Evolutionary conservation across 2,888 invertebrate species (phyloP), one percentile per base, ranked within the genome.

Genomic region (Pseudolycoriella hygida): DNA sequence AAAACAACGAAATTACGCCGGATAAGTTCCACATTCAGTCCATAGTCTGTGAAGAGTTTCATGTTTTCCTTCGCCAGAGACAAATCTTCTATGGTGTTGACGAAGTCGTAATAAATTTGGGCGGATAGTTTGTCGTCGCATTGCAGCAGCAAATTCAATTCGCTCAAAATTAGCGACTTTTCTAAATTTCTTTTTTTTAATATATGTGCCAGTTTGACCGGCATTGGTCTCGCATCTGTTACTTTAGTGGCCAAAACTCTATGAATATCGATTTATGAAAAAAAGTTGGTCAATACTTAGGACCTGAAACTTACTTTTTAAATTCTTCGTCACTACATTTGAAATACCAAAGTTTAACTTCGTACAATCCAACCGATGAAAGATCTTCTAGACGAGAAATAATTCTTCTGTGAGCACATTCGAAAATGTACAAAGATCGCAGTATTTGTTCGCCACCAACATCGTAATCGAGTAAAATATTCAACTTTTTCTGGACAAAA

Each of bases 381-480:
- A 42, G 17, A 11, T 17, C 25, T 12, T 42, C 42, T 10, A 42
- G 25, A 14, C 42, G 42, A 5, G 42, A 42, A 11, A 42, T 5
- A 6, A 30, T 25, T 3, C 19, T 10, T 1, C 25, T 2, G 10
- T 42, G 17, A 10, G 42, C 25, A 17, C 42, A 31, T n/a, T 42
- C 42, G 2, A 42, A 31, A 10, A 31, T 25, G 12, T 42, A 42
- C n/a, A 42, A 31, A 6, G 17, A 11, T 10, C 15, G 25, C 31
- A 42, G 17, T 12, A 42, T 42, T 12, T 17, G 25, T 10, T 15
- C 2, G 14, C 30, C 30, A 30, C 25, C 31, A 12, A 42, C 31
- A 17, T 42, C 25, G 17, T 42, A 42, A 15, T 42, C 42, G 5
- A 42, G 17, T 30, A 42, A 31, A 31, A 42, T 42, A 15, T 42